Percentiles rank a stretch among this genome's conserved stretches.
These are phyloP conservation scores for Ammodytes dubius DNA, from an alignment of 2,113 vertebrate species.

Conservation along the genomic window DNA sequence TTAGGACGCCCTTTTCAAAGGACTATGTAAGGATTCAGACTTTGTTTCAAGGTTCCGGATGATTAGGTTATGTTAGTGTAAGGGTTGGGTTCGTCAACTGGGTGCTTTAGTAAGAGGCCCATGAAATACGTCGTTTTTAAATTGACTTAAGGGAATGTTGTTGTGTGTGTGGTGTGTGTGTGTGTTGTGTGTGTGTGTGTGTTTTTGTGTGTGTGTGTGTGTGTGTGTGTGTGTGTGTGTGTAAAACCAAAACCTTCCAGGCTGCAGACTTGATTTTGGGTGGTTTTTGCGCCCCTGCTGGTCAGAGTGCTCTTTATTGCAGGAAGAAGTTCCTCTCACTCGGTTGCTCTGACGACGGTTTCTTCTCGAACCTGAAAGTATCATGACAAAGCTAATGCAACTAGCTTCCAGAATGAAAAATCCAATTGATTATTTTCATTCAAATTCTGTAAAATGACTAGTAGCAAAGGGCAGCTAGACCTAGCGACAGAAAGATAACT, in stretches of 20 bases:
- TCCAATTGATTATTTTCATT: background rate
- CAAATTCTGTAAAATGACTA: no score
- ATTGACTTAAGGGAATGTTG: no score
- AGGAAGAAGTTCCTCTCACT: slow-evolving; percentile 85
- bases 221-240: background rate
- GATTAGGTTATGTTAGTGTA: no score
- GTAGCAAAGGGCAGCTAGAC: no score
- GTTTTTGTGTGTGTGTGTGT: slow-evolving; percentile 1
- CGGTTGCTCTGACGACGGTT: slow-evolving; percentile 57
- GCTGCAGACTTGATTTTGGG: slow-evolving; percentile 91
- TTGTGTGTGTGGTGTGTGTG: no score
- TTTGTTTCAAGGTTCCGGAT: no score
- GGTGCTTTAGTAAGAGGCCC: no score
- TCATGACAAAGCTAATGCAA: background rate
- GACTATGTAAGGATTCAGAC: no score
- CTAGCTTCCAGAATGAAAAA: background rate
- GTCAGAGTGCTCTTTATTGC: slow-evolving; percentile 90
- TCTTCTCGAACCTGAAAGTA: slow-evolving; percentile 82
- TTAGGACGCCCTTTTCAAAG: no score
- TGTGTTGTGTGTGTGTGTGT: background rate
- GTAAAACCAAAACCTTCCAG: slow-evolving; percentile 86
- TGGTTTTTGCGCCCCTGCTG: slow-evolving; percentile 87
- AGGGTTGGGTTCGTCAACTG: no score
- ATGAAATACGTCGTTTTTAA: no score
- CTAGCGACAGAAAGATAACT: background rate